Evolutionary conservation across 2,797 vertebrate species (phyloP).

Genomic region (Xenentodon cancila): DNA sequence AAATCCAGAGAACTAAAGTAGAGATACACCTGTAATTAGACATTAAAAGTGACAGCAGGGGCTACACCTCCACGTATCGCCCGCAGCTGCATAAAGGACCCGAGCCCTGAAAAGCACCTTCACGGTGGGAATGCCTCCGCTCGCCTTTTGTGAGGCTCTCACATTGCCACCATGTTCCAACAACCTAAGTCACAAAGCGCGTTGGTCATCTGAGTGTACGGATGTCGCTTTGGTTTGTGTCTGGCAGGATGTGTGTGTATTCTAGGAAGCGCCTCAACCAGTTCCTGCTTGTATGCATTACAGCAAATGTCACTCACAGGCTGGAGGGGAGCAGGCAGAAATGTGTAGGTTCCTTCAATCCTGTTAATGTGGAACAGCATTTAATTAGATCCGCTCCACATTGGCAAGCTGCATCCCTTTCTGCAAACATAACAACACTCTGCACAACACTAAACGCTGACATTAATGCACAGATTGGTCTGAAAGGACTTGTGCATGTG

Average conservation of each 20-base stretch:
- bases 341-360: conserved; percentile 77
- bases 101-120: conserved; percentile 44
- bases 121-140: conserved; percentile 21
- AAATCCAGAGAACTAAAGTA: conserved; percentile 34
- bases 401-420: conserved; percentile 55
- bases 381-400: conserved; percentile 81
- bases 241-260: conserved; percentile 59
- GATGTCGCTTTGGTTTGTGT: conserved; percentile 73
- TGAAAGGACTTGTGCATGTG: conserved; percentile 23
- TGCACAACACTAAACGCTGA: conserved; percentile 37
- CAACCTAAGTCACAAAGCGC: conserved; percentile 66
- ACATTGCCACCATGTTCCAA: conserved; percentile 54
- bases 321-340: conserved; percentile 54
- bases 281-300: conserved; percentile 77
- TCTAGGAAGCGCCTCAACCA: conserved; percentile 63
- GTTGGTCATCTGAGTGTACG: conserved; percentile 53
- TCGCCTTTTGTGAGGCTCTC: conserved; percentile 53
- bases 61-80: conserved; percentile 54
- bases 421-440: conserved; percentile 36
- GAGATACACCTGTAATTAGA: conserved; percentile 51
- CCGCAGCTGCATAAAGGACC: conserved; percentile 44
- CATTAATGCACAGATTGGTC: conserved; percentile 20
- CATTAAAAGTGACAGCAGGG: conserved; percentile 46
- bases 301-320: conserved; percentile 77
- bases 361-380: conserved; percentile 85